Evolutionary conservation across 2,888 invertebrate species (phyloP), one percentile per base, ranked within the genome.

Genomic region (Keiferia lycopersicella): DNA sequence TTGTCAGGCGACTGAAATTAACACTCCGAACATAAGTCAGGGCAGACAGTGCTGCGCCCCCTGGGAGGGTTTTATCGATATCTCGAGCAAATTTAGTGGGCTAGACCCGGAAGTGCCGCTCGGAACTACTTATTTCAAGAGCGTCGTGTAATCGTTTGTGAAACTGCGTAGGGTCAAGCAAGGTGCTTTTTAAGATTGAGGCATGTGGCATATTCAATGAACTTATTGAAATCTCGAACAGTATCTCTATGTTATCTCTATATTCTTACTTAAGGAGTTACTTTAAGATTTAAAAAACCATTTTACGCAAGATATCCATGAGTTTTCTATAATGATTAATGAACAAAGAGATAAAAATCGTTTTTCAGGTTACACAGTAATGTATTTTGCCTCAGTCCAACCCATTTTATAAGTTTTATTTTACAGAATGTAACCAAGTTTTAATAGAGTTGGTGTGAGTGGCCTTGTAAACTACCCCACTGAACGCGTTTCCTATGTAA

Each of bases 1-100:
- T 87, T 87, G 86, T 87, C 84, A 84, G 82, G 74, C 79, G 77
- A 78, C 79, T 78, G 82, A 87, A 86, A 88, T 88, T 86, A 87
- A 88, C 88, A 87, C 86, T 81, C 76, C 73, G 84, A 83, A 86
- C 83, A 83, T 87, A 87, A 87, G 83, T 86, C 83, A 84, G 51
- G 75, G 73, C 67, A 72, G 74, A 75, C 69, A 79, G 82, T 73
- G 80, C 66, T 75, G 81, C 67, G 65, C 70, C 71, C 71, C 72
- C 69, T 64, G 76, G 71, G 75, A 71, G 65, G 61, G 66, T 72
- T 76, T 75, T 82, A 80, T 86, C 81, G 83, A 85, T 82, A 79
- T 70, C 64, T 70, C 69, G 48, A 65, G 72, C 65, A 69, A 67
- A 67, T 71, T 69, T 66, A 66, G 64, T 65, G 64, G 48, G 30